A percentile compares a stretch with the other conserved stretches of the same genome.
These are phyloP conservation scores for Tetraneura akinire DNA, from an alignment of 1,140 invertebrate genomes.

Conservation along the genomic window DNA sequence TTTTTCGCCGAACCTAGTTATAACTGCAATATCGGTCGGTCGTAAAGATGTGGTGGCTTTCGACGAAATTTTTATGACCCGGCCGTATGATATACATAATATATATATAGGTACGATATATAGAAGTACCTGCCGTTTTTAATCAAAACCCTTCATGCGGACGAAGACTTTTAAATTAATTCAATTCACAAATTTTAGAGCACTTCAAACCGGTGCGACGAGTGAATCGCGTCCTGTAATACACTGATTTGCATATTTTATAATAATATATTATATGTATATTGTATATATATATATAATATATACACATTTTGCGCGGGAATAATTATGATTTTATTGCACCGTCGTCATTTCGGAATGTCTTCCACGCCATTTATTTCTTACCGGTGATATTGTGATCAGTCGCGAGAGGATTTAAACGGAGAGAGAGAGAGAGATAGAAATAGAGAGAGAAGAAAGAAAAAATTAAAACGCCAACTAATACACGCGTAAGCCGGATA, in stretches of 20 bases:
- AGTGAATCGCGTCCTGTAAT: neutral
- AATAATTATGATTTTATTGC: slow-evolving; percentile 30
- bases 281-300: too few species aligned
- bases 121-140: too few species aligned
- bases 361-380: slow-evolving; percentile 5
- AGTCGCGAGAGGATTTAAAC: neutral
- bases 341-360: neutral
- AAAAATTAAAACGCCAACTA: neutral
- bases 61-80: neutral
- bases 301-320: too few species aligned
- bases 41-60: neutral
- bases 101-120: too few species aligned
- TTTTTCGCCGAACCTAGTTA: too few species aligned
- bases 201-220: too few species aligned
- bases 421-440: too few species aligned
- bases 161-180: neutral
- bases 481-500: neutral
- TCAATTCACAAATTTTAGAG: neutral
- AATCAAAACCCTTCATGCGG: neutral
- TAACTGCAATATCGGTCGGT: too few species aligned
- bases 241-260: slow-evolving; percentile 19
- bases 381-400: too few species aligned
- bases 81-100: neutral
- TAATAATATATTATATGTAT: too few species aligned
- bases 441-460: too few species aligned